A percentile compares a stretch with the other conserved stretches of the same genome.
phyloP scores from a whole-genome alignment of 2,113 vertebrate genomes.

The Apistogramma diplotaenia region DNA sequence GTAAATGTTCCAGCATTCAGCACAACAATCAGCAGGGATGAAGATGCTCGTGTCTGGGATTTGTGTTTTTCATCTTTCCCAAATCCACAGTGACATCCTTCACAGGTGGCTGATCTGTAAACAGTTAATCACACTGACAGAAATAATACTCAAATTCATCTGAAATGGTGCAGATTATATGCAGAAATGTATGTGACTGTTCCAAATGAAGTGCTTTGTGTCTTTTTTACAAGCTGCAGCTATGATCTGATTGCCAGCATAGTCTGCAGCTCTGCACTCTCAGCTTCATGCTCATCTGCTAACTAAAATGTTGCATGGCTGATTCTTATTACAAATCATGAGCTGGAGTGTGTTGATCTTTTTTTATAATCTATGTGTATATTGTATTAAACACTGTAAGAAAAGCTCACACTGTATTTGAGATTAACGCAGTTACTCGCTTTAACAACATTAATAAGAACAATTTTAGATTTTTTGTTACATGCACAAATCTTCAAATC shows the following conservation, averaged over 20 bases:
- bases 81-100: not conserved
- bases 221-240: not conserved
- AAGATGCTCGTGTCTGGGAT: no score
- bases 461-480: not conserved
- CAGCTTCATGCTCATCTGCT: no score
- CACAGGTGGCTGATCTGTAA: not conserved
- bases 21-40: no score
- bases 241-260: not conserved
- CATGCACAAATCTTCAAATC: not conserved
- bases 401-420: no score
- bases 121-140: not conserved
- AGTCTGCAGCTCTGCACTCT: not conserved
- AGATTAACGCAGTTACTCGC: no score
- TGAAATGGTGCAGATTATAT: not conserved
- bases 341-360: not conserved
- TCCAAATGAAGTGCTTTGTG: not conserved
- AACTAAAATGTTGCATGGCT: no score
- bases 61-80: not conserved
- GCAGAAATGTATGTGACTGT: not conserved
- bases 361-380: no score
- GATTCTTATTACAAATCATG: no score
- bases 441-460: no score
- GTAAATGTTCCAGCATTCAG: no score
- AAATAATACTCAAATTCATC: not conserved
- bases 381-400: no score